Conservation (phyloP, 2,113 vertebrate genomes). For the Prochilodus magdalenae region DNA sequence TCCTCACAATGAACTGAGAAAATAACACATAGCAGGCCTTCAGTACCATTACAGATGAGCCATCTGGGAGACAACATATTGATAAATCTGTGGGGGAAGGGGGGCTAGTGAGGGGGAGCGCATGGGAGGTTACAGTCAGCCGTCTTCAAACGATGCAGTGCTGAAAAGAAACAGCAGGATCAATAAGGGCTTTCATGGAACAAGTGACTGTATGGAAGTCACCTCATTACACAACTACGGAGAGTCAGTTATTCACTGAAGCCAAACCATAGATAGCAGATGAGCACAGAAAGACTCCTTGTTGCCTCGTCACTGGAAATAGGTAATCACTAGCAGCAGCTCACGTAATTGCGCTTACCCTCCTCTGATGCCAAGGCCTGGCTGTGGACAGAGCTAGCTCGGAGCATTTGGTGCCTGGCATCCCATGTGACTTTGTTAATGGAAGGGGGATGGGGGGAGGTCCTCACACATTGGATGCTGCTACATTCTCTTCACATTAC, state of each 20-base stretch:
- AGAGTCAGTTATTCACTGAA: conserved; percentile 19
- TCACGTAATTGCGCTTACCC: not conserved
- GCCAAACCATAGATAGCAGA: conserved; percentile 22
- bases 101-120: not conserved
- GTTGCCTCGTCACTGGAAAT: conserved; percentile 13
- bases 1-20: not conserved
- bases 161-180: conserved; percentile 26
- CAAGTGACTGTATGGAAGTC: conserved; percentile 4
- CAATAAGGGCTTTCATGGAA: conserved; percentile 27
- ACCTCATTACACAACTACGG: conserved; percentile 20
- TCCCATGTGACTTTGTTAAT: not conserved
- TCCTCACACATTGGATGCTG: not conserved
- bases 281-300: not conserved
- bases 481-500: conserved; percentile 20
- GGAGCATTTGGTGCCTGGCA: not conserved
- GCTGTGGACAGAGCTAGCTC: not conserved
- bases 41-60: not conserved
- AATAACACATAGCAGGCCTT: conserved; percentile 20
- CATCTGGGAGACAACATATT: not conserved
- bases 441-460: not conserved
- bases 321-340: conserved; percentile 4
- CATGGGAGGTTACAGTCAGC: conserved; percentile 10
- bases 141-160: conserved; percentile 19
- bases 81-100: conserved; percentile 12
- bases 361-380: not conserved